Base-by-base conservation (phyloP, 2,113 vertebrate genomes). In the Mionectes macconnelli region DNA sequence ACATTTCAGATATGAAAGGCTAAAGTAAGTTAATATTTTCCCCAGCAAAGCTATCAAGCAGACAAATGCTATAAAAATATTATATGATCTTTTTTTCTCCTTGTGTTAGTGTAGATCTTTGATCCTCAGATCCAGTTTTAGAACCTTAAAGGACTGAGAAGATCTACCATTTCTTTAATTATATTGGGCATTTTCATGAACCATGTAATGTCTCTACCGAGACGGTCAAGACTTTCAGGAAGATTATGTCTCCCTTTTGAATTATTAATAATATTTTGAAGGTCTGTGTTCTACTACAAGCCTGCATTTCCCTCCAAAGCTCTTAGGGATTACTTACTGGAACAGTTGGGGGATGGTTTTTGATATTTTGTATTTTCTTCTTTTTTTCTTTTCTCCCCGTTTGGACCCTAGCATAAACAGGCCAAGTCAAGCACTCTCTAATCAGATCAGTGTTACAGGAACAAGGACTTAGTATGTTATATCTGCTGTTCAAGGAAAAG, bases 11-110 rank as follows among this genome's bases (percentile, higher is more conserved):
- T 86, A 84, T 56, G 57, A 94, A 92, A 91, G 50, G 49, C 66
- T 50, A 91, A 93, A 94, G 45, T 91, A 75, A 94, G 72, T 89
- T 80, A 94, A 92, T 92, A 94, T 92, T 90, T 95, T 76, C 70
- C 78, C 85, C 9, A 93, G 68, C 45, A 89, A 95, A 96, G 44
- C 2, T 23, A 66, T 90, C 57, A 68, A 35, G 11, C 42, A 87
- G 77, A 90, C 33, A 96, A 76, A 84, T 13, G 72, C 31, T 78
- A 52, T 68, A 42, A 91, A 90, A 96, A 93, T 86, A 14, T 70
- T 94, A 45, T 67, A 63, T 23, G 11, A 20, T 55, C 30, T 83
- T 93, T 92, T n/a, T 18, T 84, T 87, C 52, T 69, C 31, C n/a
- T 69, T 4, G 4, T 67, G 12, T 44, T 59, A 66, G 31, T n/a